These are phyloP conservation scores for Phallusia fumigata DNA, from an alignment of 23 tunicate genomes.

Conservation along the genomic window DNA sequence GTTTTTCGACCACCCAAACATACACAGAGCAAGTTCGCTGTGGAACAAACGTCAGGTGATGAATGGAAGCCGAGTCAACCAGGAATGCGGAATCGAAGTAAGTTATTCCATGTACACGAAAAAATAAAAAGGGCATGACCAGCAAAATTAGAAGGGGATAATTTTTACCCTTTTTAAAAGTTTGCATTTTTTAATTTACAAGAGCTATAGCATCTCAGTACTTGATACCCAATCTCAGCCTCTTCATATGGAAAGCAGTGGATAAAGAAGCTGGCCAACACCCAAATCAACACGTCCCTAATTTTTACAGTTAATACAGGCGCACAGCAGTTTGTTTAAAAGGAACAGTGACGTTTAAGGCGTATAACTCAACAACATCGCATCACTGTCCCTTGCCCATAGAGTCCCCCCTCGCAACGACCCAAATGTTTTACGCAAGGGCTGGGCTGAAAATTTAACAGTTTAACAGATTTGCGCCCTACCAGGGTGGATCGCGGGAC, in stretches of 20 bases:
- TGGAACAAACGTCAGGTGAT: background rate
- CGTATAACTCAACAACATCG: background rate
- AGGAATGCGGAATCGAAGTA: background rate
- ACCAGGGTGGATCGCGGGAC: constrained; percentile 8
- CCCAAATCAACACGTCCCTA: background rate
- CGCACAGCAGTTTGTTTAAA: background rate
- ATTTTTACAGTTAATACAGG: constrained; percentile 1
- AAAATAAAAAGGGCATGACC: background rate
- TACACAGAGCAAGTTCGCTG: background rate
- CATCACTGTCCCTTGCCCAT: background rate
- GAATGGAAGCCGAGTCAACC: background rate
- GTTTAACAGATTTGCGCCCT: background rate
- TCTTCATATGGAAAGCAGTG: background rate
- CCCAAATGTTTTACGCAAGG: background rate
- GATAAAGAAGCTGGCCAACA: background rate
- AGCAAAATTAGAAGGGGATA: background rate
- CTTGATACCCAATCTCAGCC: background rate
- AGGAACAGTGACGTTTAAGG: background rate
- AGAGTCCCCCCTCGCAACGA: too few species aligned
- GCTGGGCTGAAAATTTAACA: background rate
- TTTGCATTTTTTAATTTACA: background rate
- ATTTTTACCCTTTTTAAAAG: too few species aligned
- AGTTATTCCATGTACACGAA: background rate
- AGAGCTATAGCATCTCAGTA: background rate
- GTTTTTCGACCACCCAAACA: background rate